Percentiles rank a stretch among this genome's conserved stretches.
phyloP scores from a whole-genome alignment of 2,113 vertebrate genomes.

The Sebastes fasciatus region DNA sequence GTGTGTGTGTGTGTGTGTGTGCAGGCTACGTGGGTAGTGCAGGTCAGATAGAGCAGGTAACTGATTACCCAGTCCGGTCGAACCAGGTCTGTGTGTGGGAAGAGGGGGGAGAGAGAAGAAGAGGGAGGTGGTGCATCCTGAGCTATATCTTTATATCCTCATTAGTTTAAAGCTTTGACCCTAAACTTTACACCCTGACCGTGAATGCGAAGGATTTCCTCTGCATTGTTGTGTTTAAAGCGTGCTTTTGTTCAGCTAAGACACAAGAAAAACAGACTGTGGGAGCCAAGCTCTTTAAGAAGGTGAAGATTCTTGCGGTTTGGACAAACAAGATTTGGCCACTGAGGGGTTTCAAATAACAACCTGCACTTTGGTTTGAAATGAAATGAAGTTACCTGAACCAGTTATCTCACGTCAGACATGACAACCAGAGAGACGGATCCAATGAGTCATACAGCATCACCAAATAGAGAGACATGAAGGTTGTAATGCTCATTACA shows the following conservation, averaged over 20 bases:
- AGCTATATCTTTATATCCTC: slow-evolving; percentile 55
- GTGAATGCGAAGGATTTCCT: slow-evolving; percentile 67
- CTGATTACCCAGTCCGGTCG: slow-evolving; percentile 82
- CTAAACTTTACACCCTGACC: slow-evolving; percentile 68
- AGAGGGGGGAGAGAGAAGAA: slow-evolving; percentile 31
- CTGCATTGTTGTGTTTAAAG: slow-evolving; percentile 55
- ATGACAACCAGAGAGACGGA: not conserved
- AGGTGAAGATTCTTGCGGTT: slow-evolving; percentile 40
- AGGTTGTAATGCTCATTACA: too few relatives aligned
- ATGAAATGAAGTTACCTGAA: not conserved
- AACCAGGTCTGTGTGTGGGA: slow-evolving; percentile 70
- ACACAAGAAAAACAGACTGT: slow-evolving; percentile 64
- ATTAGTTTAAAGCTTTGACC: slow-evolving; percentile 59
- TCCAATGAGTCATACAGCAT: not conserved
- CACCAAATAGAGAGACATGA: not conserved
- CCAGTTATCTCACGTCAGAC: not conserved
- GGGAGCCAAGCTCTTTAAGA: slow-evolving; percentile 47
- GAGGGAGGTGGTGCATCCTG: slow-evolving; percentile 42
- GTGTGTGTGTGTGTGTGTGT: slow-evolving; percentile 21
- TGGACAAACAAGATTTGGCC: slow-evolving; percentile 69
- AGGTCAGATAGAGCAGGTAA: slow-evolving; percentile 79
- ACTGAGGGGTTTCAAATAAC: slow-evolving; percentile 63
- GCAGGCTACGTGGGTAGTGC: slow-evolving; percentile 39
- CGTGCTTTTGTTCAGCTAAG: slow-evolving; percentile 63
- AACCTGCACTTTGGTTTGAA: not conserved